Percentiles rank a stretch among this genome's conserved stretches.
Conservation (phyloP, 2,888 invertebrate genomes). For the Tethea ocularis region DNA sequence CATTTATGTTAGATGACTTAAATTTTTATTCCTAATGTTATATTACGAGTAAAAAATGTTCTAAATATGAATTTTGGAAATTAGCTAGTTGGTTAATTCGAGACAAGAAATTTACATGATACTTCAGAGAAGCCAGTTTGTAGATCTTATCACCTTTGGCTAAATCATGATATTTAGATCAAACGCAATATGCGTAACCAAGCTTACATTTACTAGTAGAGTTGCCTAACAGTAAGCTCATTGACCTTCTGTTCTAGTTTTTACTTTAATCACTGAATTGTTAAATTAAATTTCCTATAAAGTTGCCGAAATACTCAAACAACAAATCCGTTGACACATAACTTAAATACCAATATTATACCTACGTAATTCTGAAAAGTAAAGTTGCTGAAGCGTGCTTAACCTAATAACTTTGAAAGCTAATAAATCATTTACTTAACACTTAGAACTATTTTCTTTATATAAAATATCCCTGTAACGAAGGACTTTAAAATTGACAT, state of each 20-base stretch:
- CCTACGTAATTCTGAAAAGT: slow-evolving; percentile 12
- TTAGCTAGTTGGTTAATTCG: no score
- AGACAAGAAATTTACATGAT: no score
- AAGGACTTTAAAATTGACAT: slow-evolving; percentile 15
- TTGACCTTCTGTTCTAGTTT: neutral
- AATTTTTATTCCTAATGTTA: no score
- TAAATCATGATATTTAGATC: no score
- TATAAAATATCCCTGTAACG: slow-evolving; percentile 25
- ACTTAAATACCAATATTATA: slow-evolving; percentile 1
- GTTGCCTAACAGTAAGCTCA: neutral
- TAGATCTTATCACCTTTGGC: no score
- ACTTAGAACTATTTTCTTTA: slow-evolving; percentile 15
- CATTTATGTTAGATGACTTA: no score
- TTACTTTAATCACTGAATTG: neutral
- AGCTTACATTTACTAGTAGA: no score
- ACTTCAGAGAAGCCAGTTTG: no score
- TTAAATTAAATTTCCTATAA: neutral
- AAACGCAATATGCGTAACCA: neutral
- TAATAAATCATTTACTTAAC: slow-evolving; percentile 29
- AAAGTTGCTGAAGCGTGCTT: slow-evolving; percentile 22
- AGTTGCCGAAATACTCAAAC: neutral
- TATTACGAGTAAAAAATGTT: no score
- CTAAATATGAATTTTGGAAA: no score
- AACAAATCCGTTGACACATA: neutral
- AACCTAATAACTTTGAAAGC: slow-evolving; percentile 26